Percentiles rank a stretch among this genome's conserved stretches.
phyloP scores from a whole-genome alignment of 2,888 invertebrate genomes.

The Hirtodrosophila alboralis region DNA sequence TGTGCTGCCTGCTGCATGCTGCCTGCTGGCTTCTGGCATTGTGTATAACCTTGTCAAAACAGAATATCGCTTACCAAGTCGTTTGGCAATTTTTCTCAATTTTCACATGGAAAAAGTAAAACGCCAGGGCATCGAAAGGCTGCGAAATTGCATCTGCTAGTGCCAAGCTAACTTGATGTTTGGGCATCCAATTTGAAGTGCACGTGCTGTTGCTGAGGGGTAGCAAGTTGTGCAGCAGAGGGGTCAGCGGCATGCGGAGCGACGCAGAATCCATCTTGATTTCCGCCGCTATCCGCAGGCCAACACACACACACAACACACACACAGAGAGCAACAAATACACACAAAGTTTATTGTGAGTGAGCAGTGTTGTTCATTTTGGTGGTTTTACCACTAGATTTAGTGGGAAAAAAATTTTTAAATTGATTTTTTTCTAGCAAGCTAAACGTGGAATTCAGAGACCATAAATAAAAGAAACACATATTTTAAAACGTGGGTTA shows the following conservation, averaged over 20 bases:
- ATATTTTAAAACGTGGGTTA: too few species aligned
- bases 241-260: neutral
- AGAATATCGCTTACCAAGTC: constrained; percentile 79
- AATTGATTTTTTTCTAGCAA: too few species aligned
- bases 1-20: constrained; percentile 5
- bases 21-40: constrained; percentile 5
- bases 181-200: constrained; percentile 74
- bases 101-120: constrained; percentile 73
- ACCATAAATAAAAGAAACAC: too few species aligned
- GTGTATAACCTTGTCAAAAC: constrained; percentile 60
- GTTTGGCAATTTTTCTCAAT: constrained; percentile 81
- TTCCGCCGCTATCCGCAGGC: constrained; percentile 29
- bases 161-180: constrained; percentile 60
- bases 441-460: too few species aligned
- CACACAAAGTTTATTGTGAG: too few species aligned
- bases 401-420: too few species aligned
- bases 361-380: too few species aligned
- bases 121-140: constrained; percentile 36
- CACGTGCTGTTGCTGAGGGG: constrained; percentile 17
- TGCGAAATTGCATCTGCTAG: constrained; percentile 47
- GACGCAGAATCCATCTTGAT: constrained; percentile 35
- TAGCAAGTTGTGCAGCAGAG: neutral
- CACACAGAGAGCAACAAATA: neutral
- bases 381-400: too few species aligned
- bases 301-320: constrained; percentile 7